Evolutionary conservation across 2,888 invertebrate genomes (phyloP).

Genomic region (Plebejus anna): DNA sequence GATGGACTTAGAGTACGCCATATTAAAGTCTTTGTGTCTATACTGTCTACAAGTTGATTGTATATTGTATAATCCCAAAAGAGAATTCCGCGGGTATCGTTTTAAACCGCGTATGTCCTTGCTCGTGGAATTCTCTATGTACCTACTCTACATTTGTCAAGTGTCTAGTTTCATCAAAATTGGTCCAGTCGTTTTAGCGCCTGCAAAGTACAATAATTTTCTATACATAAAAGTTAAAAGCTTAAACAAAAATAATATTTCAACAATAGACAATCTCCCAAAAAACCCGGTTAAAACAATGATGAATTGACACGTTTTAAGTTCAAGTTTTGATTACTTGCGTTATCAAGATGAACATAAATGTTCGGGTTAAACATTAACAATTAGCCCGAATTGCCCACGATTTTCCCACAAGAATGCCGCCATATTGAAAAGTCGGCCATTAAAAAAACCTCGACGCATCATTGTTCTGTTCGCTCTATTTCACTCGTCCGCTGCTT

Average conservation of each 20-base stretch:
- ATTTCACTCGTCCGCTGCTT: slow-evolving; percentile 62
- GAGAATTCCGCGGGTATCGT: too few species aligned
- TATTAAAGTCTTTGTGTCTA: too few species aligned
- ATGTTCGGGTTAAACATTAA: slow-evolving; percentile 5
- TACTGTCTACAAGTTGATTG: neutral
- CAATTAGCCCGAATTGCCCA: slow-evolving; percentile 6
- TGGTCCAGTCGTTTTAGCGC: neutral
- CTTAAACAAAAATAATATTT: neutral
- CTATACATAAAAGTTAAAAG: neutral
- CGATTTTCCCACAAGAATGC: slow-evolving; percentile 25
- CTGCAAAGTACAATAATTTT: neutral
- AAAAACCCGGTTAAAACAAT: slow-evolving; percentile 9
- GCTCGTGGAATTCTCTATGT: neutral
- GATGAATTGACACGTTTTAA: neutral
- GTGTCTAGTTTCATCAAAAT: neutral
- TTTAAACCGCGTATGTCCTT: neutral
- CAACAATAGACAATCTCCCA: neutral
- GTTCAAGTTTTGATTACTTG: slow-evolving; percentile 10
- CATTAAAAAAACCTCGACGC: slow-evolving; percentile 50
- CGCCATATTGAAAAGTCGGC: slow-evolving; percentile 26
- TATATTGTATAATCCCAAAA: too few species aligned
- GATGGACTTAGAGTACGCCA: neutral
- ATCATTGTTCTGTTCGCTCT: slow-evolving; percentile 71
- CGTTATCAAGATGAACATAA: slow-evolving; percentile 7
- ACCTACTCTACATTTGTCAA: neutral